phyloP scores from a whole-genome alignment of 2,888 invertebrate species.

The Caenorhabditis sp. region DNA sequence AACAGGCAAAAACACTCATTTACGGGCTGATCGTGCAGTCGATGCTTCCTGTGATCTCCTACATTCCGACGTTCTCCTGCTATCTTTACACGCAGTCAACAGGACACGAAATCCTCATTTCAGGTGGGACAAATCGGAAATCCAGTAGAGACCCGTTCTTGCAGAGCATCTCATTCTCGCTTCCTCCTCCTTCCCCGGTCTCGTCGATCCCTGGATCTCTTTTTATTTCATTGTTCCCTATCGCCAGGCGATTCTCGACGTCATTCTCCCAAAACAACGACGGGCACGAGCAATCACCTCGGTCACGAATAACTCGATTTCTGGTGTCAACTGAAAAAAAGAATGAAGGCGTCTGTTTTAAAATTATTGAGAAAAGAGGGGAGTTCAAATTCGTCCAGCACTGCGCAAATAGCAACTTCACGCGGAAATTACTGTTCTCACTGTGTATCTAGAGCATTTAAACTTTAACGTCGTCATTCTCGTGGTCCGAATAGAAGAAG shows the following conservation, averaged over 20 bases:
- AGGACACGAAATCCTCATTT: constrained; percentile 25
- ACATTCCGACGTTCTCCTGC: constrained; percentile 34
- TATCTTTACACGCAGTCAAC: constrained; percentile 27
- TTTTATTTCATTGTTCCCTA: constrained; percentile 56
- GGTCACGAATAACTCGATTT: constrained; percentile 27
- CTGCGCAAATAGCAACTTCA: no score
- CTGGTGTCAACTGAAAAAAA: no score
- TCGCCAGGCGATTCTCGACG: constrained; percentile 39
- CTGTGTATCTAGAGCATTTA: no score
- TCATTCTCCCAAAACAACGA: constrained; percentile 14
- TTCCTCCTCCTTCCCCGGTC: constrained; percentile 34
- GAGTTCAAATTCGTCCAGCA: no score
- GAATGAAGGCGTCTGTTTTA: no score
- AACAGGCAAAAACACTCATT: constrained; percentile 45
- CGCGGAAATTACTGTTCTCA: no score
- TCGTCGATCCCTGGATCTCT: constrained; percentile 50
- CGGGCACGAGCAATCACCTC: not conserved
- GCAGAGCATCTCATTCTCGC: constrained; percentile 41
- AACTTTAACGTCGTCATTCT: not conserved
- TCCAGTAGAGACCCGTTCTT: not conserved
- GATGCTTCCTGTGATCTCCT: constrained; percentile 31
- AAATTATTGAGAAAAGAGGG: no score
- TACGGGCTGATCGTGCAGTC: constrained; percentile 44
- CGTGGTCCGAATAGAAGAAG: not conserved
- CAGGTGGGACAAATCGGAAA: not conserved